A percentile compares a stretch with the other conserved stretches of the same genome.
Evolutionary conservation across 2,113 vertebrate genomes (phyloP).

Genomic region (Drymodes brunneopygia): DNA sequence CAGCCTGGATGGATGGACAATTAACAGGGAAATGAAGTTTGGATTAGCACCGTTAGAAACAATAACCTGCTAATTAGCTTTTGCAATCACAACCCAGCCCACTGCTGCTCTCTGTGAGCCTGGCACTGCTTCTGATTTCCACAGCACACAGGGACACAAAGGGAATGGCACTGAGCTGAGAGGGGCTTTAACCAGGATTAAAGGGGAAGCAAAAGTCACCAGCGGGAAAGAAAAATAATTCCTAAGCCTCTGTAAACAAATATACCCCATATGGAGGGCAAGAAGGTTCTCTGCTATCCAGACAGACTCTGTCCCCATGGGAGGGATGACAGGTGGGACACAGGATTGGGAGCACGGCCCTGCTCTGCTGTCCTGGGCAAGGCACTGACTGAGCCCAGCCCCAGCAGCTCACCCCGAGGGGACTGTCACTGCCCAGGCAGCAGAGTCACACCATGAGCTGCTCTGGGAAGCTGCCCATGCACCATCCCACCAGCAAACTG

Average conservation of each 20-base stretch:
- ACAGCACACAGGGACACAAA: background rate
- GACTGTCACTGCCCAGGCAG: background rate
- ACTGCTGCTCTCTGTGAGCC: constrained; percentile 22
- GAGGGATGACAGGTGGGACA: accelerated
- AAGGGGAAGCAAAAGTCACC: background rate
- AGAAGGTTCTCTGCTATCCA: background rate
- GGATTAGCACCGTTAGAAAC: constrained; percentile 48
- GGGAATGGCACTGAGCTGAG: background rate
- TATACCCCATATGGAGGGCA: background rate
- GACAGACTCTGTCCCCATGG: background rate
- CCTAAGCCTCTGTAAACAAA: background rate
- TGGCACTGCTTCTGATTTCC: background rate
- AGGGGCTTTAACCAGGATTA: background rate
- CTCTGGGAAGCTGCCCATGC: background rate
- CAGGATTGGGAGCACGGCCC: accelerated
- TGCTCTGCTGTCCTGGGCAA: background rate
- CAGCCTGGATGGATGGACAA: background rate
- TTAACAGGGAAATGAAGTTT: constrained; percentile 22
- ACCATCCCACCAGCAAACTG: accelerated
- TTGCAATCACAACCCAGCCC: constrained; percentile 4
- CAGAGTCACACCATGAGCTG: accelerated
- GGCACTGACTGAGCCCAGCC: background rate
- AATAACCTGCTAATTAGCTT: constrained; percentile 49
- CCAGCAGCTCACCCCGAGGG: too few relatives aligned
- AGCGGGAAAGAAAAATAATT: background rate